Evolutionary conservation across 2,888 invertebrate species (phyloP), one percentile per base, ranked within the genome.

Genomic region (Nezara viridula): DNA sequence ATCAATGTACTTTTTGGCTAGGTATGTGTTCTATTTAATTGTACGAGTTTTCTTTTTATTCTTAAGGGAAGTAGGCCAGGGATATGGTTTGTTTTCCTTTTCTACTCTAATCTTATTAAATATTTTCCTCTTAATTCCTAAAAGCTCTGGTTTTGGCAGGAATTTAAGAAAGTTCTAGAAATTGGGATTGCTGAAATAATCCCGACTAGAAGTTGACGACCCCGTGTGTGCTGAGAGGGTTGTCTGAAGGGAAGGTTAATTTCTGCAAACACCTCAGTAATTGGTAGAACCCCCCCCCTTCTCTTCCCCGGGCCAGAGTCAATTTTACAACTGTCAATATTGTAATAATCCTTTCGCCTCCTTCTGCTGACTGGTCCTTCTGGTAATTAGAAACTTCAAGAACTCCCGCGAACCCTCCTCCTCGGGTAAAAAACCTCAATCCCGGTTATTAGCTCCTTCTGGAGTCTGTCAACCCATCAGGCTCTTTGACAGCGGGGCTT

Each of bases 281-380:
- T 88, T 88, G 88, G 88, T 49, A 86, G 77, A 88, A 27, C 77
- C 88, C 32, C 73, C 12, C 37, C 32, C 86, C 14, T 10, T 44
- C 44, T 10, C 44, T 44, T 44, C 24, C 49, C 32, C 32, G 24
- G 52, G 6, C 49, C 32, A 77, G 47, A 88, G 85, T 89, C 89
- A 85, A 85, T 89, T 89, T 89, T 55, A 89, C 55, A 55, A 89
- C 40, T 88, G 89, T 89, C 85, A 89, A 89, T 89, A 89, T 89
- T 89, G 85, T 89, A 52, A 47, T 52, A 89, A 52, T 86, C 89
- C 89, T 86, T 85, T 85, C 55, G 55, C 40, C 88, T 52, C 86
- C 81, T 49, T 73, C 49, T 49, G 88, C 88, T 88, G 86, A 86
- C 86, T 50, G 55, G 86, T 50, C 50, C 86, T 55, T 86, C 86